Base-by-base conservation (phyloP, 2,888 invertebrate species). In the Drosophila seclusa region DNA sequence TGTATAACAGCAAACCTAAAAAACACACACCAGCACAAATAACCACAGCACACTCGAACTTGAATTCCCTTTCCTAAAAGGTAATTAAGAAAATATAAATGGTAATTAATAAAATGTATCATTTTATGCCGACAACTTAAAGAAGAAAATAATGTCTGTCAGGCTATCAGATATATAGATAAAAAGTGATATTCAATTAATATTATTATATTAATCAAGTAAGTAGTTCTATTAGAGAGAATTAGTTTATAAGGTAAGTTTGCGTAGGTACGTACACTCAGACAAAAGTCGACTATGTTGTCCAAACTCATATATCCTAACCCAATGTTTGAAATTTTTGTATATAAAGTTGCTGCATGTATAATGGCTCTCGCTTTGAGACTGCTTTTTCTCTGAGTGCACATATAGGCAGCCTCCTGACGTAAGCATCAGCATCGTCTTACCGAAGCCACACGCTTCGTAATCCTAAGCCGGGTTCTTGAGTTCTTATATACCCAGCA, bases 371-470 rank as follows among this genome's bases (percentile, higher is more conserved):
- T 36, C 16, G 36, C 0, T 16, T 16, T 16, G 16, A 36, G 36
- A 40, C 40, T 45, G 13, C 11, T 5, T 32, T 21, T 53, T 53
- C 53, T 21, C 16, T 11, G 8, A 34, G 53, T 54, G n/a, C n/a
- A 48, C 13, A 27, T 16, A n/a, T 2, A 27, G 13, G 4, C 55
- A 57, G 57, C 42, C 57, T 42, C 32, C 34, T 68, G 40, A 45
- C 31, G 38, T 36, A 31, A 45, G 24, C 1, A 29, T 36, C 50
- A 16, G 49, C 38, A 50, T 57, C 55, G 63, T 27, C 57, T 70
- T 70, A 57, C 62, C 21, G 34, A 10, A 55, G 65, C 61, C 45
- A 45, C 45, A 45, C 45, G 45, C 45, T 45, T 16, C 16, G 53
- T 54, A 55, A 57, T 29, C 29, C 24, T 24, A 16, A 45, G 45